A percentile compares a stretch with the other conserved stretches of the same genome.
Evolutionary conservation across 1,140 invertebrate species (phyloP).

Genomic region (Psilanteris sp.): DNA sequence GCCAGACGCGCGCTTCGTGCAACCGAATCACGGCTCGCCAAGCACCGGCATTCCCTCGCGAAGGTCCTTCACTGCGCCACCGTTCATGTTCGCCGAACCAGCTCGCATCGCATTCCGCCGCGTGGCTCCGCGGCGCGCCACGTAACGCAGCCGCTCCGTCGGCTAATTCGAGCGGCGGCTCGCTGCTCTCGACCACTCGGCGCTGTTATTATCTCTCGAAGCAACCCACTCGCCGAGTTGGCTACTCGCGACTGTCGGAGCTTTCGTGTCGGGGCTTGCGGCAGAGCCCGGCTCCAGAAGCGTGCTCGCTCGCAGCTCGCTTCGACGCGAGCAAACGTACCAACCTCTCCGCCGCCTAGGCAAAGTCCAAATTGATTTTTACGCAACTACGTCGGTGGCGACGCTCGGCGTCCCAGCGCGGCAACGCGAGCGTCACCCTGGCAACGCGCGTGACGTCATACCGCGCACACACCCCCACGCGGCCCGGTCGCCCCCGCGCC

Average conservation of each 20-base stretch:
- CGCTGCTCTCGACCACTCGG: neutral
- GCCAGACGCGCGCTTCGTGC: neutral
- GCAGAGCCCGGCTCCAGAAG: slow-evolving; percentile 64
- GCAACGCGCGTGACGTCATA: slow-evolving; percentile 77
- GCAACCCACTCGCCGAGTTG: slow-evolving; percentile 74
- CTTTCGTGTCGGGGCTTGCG: slow-evolving; percentile 59
- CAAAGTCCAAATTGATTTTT: slow-evolving; percentile 80
- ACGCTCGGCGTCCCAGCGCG: slow-evolving; percentile 73
- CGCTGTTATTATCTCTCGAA: slow-evolving; percentile 21
- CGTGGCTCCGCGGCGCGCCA: slow-evolving; percentile 2
- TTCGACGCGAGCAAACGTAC: slow-evolving; percentile 68
- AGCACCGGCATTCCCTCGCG: no score
- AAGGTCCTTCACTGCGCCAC: no score
- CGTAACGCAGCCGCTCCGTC: slow-evolving; percentile 12
- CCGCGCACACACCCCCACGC: slow-evolving; percentile 25
- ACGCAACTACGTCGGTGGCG: slow-evolving; percentile 74
- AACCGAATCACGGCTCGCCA: neutral
- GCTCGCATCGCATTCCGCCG: neutral
- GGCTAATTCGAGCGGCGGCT: slow-evolving; percentile 6
- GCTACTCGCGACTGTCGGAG: slow-evolving; percentile 74
- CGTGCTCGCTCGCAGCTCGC: slow-evolving; percentile 67
- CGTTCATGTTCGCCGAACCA: no score
- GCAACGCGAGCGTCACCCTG: slow-evolving; percentile 73
- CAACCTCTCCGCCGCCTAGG: slow-evolving; percentile 71
- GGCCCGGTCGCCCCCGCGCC: slow-evolving; percentile 5